Evolutionary conservation across 2,888 invertebrate species (phyloP).

Genomic region (Aphodius granarius): DNA sequence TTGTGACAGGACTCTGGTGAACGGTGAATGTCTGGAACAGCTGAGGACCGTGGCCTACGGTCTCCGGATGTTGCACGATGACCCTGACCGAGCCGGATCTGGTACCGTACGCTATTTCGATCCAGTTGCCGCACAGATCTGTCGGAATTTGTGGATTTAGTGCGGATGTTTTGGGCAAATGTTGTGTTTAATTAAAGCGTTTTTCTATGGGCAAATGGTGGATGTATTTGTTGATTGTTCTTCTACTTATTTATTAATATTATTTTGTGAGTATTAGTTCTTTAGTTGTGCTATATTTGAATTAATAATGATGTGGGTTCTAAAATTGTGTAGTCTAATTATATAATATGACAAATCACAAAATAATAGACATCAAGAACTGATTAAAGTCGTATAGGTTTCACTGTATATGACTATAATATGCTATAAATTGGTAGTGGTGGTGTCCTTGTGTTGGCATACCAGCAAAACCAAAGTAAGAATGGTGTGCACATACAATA

Average conservation of each 20-base stretch:
- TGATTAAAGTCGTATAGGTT: too few relatives aligned
- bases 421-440: conserved; percentile 17
- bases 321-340: not conserved
- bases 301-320: not conserved
- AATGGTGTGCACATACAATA: conserved; percentile 29
- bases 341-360: not conserved
- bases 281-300: not conserved
- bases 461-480: conserved; percentile 48
- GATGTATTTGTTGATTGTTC: not conserved
- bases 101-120: conserved; percentile 99
- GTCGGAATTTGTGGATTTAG: conserved; percentile 29
- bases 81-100: conserved; percentile 94
- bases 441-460: conserved; percentile 54
- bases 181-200: not conserved
- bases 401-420: too few relatives aligned
- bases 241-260: not conserved
- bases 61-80: conserved; percentile 98
- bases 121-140: conserved; percentile 98
- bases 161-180: not conserved
- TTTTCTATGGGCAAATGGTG: not conserved
- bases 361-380: too few relatives aligned
- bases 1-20: conserved; percentile 93
- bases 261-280: not conserved
- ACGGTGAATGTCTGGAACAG: conserved; percentile 98
- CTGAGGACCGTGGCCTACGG: conserved; percentile 97